Evolutionary conservation across 1,140 invertebrate genomes (phyloP).

Genomic region (Zophobas atratus): DNA sequence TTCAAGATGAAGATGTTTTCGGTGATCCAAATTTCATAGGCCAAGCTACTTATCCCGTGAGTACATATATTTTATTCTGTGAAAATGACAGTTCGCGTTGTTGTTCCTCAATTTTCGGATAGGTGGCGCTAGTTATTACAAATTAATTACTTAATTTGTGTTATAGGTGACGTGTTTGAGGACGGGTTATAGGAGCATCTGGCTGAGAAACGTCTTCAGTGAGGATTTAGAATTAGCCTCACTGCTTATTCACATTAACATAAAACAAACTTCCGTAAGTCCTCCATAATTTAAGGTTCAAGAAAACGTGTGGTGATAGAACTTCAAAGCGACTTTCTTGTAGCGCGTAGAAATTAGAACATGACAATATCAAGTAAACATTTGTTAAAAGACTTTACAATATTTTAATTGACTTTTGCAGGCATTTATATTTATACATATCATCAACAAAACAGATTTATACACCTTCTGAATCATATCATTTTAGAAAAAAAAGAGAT

Average conservation of each 20-base stretch:
- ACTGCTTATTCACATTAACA: conserved; percentile 87
- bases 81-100: not conserved
- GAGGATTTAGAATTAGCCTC: conserved; percentile 96
- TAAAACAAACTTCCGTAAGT: conserved; percentile 67
- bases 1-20: conserved; percentile 98
- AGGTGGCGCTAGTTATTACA: not conserved
- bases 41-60: conserved; percentile 93
- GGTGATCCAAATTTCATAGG: conserved; percentile 98
- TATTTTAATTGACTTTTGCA: conserved; percentile 13
- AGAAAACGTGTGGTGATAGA: not conserved
- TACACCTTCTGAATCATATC: conserved; percentile 36
- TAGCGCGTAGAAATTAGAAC: conserved; percentile 28
- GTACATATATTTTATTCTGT: conserved; percentile 63
- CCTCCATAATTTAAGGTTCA: not conserved
- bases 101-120: not conserved
- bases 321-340: conserved; percentile 7
- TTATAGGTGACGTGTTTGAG: conserved; percentile 78
- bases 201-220: conserved; percentile 91
- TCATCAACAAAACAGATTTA: conserved; percentile 17
- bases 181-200: conserved; percentile 92
- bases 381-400: conserved; percentile 39
- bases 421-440: conserved; percentile 27
- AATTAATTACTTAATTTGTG: conserved; percentile 55
- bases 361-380: conserved; percentile 38
- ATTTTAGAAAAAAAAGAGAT: conserved; percentile 22